phyloP scores from a whole-genome alignment of 1,140 invertebrate genomes.

The Drosophila ohnishii region DNA sequence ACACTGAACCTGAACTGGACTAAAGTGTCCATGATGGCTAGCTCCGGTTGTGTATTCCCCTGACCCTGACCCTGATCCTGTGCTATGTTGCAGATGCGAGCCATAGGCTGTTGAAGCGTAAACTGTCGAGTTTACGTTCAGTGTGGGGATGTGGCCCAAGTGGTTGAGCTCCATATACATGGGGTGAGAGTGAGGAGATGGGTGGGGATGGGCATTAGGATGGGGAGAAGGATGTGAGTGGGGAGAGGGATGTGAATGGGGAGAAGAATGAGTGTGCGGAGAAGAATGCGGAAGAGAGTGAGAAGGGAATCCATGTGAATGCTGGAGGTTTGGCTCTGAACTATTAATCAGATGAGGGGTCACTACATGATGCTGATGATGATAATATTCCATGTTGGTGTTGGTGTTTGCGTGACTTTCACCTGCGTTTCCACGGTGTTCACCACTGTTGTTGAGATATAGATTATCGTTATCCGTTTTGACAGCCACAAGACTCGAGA shows the following conservation, averaged over 20 bases:
- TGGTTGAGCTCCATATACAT: slow-evolving; percentile 78
- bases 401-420: slow-evolving; percentile 19
- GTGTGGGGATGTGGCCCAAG: slow-evolving; percentile 57
- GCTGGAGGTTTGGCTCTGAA: slow-evolving; percentile 18
- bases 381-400: slow-evolving; percentile 46
- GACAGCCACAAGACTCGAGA: slow-evolving; percentile 65
- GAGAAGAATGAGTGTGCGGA: slow-evolving; percentile 56
- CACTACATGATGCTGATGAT: slow-evolving; percentile 61
- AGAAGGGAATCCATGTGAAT: slow-evolving; percentile 43
- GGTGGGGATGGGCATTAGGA: slow-evolving; percentile 23
- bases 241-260: slow-evolving; percentile 54
- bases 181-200: slow-evolving; percentile 59
- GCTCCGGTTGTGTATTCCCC: slow-evolving; percentile 23
- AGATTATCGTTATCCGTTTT: slow-evolving; percentile 35
- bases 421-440: slow-evolving; percentile 6
- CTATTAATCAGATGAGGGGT: slow-evolving; percentile 62
- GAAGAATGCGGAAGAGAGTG: slow-evolving; percentile 38
- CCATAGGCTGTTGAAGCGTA: slow-evolving; percentile 55
- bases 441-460: slow-evolving; percentile 37
- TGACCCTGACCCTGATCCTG: slow-evolving; percentile 3
- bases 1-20: slow-evolving; percentile 30
- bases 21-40: slow-evolving; percentile 25
- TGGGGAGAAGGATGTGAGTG: slow-evolving; percentile 51
- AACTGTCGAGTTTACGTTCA: slow-evolving; percentile 63
- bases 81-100: slow-evolving; percentile 50